Conservation (phyloP, 2,888 invertebrate species). For the Melanostoma scalare region DNA sequence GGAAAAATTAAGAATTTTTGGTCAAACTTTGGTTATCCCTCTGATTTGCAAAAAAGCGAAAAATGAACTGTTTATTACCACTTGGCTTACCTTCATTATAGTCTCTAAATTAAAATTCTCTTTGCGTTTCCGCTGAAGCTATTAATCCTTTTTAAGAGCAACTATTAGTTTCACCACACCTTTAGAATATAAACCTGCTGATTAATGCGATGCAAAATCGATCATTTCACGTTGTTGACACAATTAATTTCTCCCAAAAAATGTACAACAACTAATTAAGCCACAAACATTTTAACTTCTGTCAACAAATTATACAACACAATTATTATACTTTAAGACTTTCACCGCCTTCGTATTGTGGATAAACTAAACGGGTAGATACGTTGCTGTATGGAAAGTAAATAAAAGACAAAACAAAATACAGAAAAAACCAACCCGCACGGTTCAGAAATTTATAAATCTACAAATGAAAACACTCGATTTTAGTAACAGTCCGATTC, state of each 20-base stretch:
- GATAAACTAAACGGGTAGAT: background rate
- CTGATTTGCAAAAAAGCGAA: too few species aligned
- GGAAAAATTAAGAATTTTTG: too few species aligned
- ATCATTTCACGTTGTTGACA: constrained; percentile 9
- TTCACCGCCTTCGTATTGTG: constrained; percentile 46
- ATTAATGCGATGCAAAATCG: background rate
- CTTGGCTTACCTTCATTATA: too few species aligned
- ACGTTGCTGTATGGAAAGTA: constrained; percentile 61
- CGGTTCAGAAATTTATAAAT: constrained; percentile 11
- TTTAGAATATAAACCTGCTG: background rate
- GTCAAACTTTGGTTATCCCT: too few species aligned
- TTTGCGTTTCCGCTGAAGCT: background rate
- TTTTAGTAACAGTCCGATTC: background rate
- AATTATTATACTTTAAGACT: constrained; percentile 48
- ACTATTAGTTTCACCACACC: background rate
- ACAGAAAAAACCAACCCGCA: background rate
- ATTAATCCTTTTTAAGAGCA: background rate
- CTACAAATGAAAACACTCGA: constrained; percentile 14
- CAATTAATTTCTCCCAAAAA: constrained; percentile 28
- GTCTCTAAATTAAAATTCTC: too few species aligned
- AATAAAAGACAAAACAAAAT: constrained; percentile 27
- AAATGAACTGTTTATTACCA: too few species aligned
- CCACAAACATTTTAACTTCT: constrained; percentile 24
- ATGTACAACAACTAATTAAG: constrained; percentile 19
- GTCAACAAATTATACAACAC: constrained; percentile 37